A percentile compares a stretch with the other conserved stretches of the same genome.
These are phyloP conservation scores for Myathropa florea DNA, from an alignment of 2,888 invertebrate species.

Conservation along the genomic window DNA sequence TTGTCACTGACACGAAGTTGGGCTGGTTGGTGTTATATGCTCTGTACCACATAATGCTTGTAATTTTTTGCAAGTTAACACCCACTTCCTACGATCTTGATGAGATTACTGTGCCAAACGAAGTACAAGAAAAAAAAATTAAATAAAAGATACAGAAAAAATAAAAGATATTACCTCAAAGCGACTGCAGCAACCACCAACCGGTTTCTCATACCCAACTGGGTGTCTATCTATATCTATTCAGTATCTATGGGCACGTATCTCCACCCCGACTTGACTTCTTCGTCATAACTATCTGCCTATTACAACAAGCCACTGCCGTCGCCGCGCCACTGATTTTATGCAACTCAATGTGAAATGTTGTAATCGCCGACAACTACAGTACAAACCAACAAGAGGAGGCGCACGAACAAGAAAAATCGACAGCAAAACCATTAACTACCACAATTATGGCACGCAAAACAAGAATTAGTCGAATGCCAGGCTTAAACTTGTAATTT, in stretches of 20 bases:
- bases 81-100: slow-evolving; percentile 71
- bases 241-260: not conserved
- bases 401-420: slow-evolving; percentile 11
- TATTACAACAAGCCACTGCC: slow-evolving; percentile 2
- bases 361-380: slow-evolving; percentile 41
- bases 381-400: not conserved
- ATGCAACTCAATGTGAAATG: slow-evolving; percentile 60
- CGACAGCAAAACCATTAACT: slow-evolving; percentile 46
- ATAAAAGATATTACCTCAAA: slow-evolving; percentile 28
- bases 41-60: slow-evolving; percentile 48
- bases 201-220: slow-evolving; percentile 36
- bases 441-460: slow-evolving; percentile 60
- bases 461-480: slow-evolving; percentile 54
- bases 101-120: slow-evolving; percentile 47
- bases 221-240: not conserved
- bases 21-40: slow-evolving; percentile 46
- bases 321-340: slow-evolving; percentile 40
- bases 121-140: slow-evolving; percentile 23
- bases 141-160: not conserved
- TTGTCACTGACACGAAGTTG: no score
- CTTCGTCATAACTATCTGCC: slow-evolving; percentile 43
- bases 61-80: slow-evolving; percentile 70
- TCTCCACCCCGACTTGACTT: slow-evolving; percentile 4
- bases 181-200: slow-evolving; percentile 13
- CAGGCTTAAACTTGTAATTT: slow-evolving; percentile 42